These are phyloP conservation scores for Stichodactyla helianthus DNA, from an alignment of 64 coral and sea anemone species.

Conservation along the genomic window DNA sequence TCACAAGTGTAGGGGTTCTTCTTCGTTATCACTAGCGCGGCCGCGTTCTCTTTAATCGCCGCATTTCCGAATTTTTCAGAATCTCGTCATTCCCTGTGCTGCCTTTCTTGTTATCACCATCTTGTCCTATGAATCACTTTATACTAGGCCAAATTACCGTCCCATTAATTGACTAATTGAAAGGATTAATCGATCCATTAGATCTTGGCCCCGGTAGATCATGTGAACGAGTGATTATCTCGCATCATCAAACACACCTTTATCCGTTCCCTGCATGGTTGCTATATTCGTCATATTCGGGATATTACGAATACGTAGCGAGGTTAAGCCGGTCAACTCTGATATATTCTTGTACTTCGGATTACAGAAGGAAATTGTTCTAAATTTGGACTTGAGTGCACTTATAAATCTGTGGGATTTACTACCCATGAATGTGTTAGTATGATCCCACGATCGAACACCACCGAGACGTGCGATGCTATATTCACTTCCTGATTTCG, in stretches of 20 bases:
- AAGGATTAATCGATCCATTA: not conserved
- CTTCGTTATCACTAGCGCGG: not conserved
- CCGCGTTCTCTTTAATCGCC: not conserved
- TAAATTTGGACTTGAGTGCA: not conserved
- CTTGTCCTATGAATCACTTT: not conserved
- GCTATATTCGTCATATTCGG: not conserved
- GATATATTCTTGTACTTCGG: not conserved
- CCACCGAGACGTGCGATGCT: no score
- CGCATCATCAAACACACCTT: not conserved
- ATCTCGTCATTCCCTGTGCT: not conserved
- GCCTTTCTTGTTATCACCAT: slow-evolving; percentile 1
- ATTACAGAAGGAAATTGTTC: not conserved
- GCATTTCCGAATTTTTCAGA: not conserved
- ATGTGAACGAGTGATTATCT: not conserved
- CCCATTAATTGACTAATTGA: slow-evolving; percentile 1
- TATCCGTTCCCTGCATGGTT: not conserved
- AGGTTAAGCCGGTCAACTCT: not conserved
- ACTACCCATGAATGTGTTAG: no score
- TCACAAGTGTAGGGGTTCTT: not conserved
- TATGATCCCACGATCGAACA: no score
- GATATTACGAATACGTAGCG: not conserved
- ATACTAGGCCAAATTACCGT: not conserved
- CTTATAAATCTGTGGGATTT: no score
- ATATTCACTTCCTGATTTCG: not conserved
- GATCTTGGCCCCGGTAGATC: not conserved